Conservation (phyloP, 2,888 invertebrate species). For the Amiota mariae region DNA sequence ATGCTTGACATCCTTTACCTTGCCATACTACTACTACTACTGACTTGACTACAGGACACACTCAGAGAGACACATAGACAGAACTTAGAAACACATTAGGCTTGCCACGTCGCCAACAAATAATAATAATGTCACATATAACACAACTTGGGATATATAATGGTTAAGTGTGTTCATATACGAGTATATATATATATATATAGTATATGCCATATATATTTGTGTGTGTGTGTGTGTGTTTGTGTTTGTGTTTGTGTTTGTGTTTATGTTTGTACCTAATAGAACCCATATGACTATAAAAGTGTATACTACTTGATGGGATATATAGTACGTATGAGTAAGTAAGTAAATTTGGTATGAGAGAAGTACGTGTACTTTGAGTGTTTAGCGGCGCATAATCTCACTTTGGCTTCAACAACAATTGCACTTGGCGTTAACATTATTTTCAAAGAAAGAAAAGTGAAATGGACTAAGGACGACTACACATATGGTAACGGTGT, state of each 20-base stretch:
- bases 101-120: constrained; percentile 19
- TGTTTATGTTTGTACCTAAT: constrained; percentile 56
- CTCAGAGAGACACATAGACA: background rate
- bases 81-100: background rate
- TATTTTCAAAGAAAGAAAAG: constrained; percentile 13
- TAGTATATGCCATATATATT: no score
- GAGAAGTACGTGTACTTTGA: no score
- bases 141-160: constrained; percentile 19
- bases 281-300: constrained; percentile 60
- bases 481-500: background rate
- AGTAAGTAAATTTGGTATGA: background rate
- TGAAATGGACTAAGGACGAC: background rate
- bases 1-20: no score
- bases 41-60: background rate
- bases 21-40: background rate
- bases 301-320: constrained; percentile 13
- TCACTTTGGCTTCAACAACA: constrained; percentile 33
- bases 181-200: no score
- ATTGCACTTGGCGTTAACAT: constrained; percentile 57
- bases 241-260: constrained; percentile 16
- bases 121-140: constrained; percentile 10
- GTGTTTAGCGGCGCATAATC: background rate
- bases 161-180: background rate
- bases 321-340: background rate
- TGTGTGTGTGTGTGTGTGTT: background rate